Conservation (phyloP, 2,888 invertebrate species). For the Cheilosia vernalis region DNA sequence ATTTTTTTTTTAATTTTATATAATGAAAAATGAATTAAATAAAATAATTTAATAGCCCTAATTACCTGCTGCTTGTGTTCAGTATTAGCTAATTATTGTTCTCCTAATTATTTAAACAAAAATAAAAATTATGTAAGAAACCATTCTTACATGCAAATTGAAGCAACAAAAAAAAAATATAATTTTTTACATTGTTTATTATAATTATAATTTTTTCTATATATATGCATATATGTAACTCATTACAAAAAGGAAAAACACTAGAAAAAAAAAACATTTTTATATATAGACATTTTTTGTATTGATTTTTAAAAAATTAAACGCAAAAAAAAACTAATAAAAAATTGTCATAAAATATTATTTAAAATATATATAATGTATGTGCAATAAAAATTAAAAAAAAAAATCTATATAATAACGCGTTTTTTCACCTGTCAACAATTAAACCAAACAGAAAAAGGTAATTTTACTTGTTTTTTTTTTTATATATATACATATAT, state of each 20-base stretch:
- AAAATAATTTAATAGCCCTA: constrained; percentile 71
- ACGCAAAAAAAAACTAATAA: constrained; percentile 61
- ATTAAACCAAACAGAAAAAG: constrained; percentile 25
- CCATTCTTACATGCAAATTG: constrained; percentile 74
- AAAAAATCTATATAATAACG: constrained; percentile 78
- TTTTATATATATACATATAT: constrained; percentile 59
- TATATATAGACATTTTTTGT: constrained; percentile 70
- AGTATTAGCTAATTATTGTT: constrained; percentile 79
- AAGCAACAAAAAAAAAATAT: constrained; percentile 46
- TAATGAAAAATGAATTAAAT: constrained; percentile 56
- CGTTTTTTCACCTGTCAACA: constrained; percentile 74
- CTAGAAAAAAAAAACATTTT: constrained; percentile 55
- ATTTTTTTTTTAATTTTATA: constrained; percentile 52
- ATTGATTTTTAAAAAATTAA: constrained; percentile 75
- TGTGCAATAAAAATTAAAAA: constrained; percentile 76
- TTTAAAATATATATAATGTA: constrained; percentile 55
- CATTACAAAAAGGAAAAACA: constrained; percentile 58
- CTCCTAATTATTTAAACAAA: constrained; percentile 72
- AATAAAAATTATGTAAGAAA: constrained; percentile 79
- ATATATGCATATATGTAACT: constrained; percentile 62
- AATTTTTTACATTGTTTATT: constrained; percentile 68
- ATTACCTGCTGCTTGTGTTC: constrained; percentile 79
- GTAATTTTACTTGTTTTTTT: constrained; percentile 68
- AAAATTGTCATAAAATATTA: constrained; percentile 56
- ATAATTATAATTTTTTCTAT: constrained; percentile 53